A percentile compares a stretch with the other conserved stretches of the same genome.
Conservation (phyloP, 2,888 invertebrate genomes). For the Pyrochroa serraticornis region DNA sequence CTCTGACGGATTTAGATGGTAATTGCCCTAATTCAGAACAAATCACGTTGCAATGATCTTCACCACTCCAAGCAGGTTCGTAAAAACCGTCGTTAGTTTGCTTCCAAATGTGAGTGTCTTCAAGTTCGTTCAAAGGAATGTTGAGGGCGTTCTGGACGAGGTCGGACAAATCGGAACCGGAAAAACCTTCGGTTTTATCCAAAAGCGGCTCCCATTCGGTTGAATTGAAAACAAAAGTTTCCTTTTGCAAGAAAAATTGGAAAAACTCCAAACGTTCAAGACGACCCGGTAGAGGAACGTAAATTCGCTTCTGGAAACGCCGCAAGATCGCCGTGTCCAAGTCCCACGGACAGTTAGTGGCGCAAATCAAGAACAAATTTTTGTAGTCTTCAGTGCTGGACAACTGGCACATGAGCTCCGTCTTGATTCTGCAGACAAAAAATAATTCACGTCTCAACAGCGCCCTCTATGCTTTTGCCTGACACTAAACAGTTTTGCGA, state of each 20-base stretch:
- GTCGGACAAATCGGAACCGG: constrained; percentile 63
- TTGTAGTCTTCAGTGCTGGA: constrained; percentile 50
- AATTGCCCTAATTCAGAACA: constrained; percentile 41
- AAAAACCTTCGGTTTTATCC: constrained; percentile 60
- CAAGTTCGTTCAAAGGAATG: constrained; percentile 60
- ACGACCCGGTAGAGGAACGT: constrained; percentile 60
- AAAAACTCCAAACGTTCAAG: constrained; percentile 49
- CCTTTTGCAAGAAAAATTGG: constrained; percentile 42
- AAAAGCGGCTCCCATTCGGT: constrained; percentile 56
- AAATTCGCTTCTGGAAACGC: constrained; percentile 63
- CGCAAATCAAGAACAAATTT: constrained; percentile 60
- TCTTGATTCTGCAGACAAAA: constrained; percentile 59
- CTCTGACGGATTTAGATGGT: constrained; percentile 45
- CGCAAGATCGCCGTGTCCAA: constrained; percentile 64
- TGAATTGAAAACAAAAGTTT: constrained; percentile 34
- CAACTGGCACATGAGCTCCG: constrained; percentile 64
- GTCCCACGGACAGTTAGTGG: constrained; percentile 70
- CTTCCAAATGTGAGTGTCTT: constrained; percentile 54
- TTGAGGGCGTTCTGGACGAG: constrained; percentile 58
- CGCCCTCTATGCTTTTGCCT: too few species aligned
- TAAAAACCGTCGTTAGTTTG: constrained; percentile 43
- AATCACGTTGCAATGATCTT: constrained; percentile 28
- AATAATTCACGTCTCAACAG: too few species aligned
- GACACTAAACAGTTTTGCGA: too few species aligned
- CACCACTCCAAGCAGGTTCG: constrained; percentile 36